Base-by-base conservation (phyloP, 2,797 vertebrate species). In the Merluccius polli region DNA sequence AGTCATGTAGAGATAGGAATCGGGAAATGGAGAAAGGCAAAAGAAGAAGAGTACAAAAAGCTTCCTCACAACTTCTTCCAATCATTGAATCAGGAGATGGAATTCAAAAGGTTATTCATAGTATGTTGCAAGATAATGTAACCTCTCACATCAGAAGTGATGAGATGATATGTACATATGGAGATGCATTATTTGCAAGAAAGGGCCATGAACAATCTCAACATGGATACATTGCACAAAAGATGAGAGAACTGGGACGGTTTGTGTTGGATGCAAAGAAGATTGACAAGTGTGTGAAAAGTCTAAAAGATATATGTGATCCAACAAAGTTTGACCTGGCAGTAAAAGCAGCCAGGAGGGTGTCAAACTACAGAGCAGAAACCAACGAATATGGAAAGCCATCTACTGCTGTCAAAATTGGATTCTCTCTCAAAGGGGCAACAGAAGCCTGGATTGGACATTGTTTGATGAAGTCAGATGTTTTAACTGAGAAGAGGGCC, bases 131-230 rank as follows among this genome's bases (percentile, higher is more conserved):
- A 74, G 80, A 82, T 35, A 13, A 65, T 65, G 24, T 82, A 1
- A 70, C 78, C 9, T 72, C 70, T 41, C 69, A 78, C 1, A 74
- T 80, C 38, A 65, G 78, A 29, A 52, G 21, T 7, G 77, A 80
- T 69, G 18, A 44, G 7, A 74, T 59, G 59, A 82, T 81, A 24
- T 80, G 76, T 24, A 71, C 2, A 70, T 81, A 72, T 77, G 76
- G 76, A 16, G 24, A 82, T 70, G 4, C 73, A 73, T 72, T 48
- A 48, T 48, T 29, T 72, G 77, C 77, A 24, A 12, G 44, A 73
- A 72, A 75, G 12, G 75, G 72, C 5, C 48, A 16, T 63, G 59
- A 63, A 63, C 59, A 63, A 21, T 63, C 59, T 63, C 59, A 63
- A 35, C 33, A 35, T 35, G 8, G 33, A 35, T 35, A 35, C 33